Evolutionary conservation across 2,797 vertebrate genomes (phyloP).

Genomic region (Tragopan temminckii): DNA sequence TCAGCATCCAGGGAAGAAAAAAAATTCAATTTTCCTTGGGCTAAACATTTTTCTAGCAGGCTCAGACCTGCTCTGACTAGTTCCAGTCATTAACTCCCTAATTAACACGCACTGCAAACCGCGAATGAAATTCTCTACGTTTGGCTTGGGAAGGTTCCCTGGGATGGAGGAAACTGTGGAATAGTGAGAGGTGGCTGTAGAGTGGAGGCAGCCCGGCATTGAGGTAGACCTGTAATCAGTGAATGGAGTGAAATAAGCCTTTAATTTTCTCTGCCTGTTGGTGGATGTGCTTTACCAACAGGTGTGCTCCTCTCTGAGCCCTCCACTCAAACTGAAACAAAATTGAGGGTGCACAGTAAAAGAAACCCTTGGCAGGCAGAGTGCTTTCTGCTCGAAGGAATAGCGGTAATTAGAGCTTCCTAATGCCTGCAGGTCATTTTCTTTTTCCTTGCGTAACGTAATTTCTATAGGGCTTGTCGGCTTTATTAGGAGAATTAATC

Average conservation of each 20-base stretch:
- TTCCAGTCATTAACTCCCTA: neutral
- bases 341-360: neutral
- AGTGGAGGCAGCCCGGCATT: slow-evolving; percentile 2
- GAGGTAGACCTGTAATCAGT: slow-evolving; percentile 70
- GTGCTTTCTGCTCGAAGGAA: neutral
- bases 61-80: neutral
- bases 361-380: neutral
- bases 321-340: neutral
- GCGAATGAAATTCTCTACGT: neutral
- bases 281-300: slow-evolving; percentile 21
- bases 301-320: neutral
- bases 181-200: fast-evolving
- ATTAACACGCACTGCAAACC: neutral
- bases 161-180: neutral
- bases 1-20: neutral
- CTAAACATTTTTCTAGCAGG: slow-evolving; percentile 15
- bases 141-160: neutral
- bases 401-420: neutral
- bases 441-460: neutral
- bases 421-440: neutral
- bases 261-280: slow-evolving; percentile 74
- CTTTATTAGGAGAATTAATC: slow-evolving; percentile 54
- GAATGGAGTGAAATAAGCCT: slow-evolving; percentile 23
- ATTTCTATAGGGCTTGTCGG: slow-evolving; percentile 25
- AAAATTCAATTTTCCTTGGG: slow-evolving; percentile 25